Evolutionary conservation across 1,140 invertebrate species (phyloP).

Genomic region (Platyura marginata): DNA sequence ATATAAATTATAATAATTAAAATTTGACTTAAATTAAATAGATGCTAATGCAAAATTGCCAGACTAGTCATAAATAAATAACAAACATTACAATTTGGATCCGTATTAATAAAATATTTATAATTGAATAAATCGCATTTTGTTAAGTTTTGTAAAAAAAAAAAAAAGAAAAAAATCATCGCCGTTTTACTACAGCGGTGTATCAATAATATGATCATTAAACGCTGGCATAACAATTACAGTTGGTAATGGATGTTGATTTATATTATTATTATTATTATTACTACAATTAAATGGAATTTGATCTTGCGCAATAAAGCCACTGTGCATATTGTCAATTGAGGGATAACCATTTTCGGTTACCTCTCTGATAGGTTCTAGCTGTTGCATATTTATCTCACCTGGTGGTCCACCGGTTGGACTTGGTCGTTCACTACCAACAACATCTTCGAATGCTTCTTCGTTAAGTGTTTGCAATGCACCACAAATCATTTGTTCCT

Average conservation of each 20-base stretch:
- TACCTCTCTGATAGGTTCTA: constrained; percentile 23
- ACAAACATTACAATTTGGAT: no score
- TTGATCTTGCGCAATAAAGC: not conserved
- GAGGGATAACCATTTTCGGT: constrained; percentile 19
- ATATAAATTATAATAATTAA: no score
- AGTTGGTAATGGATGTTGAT: no score
- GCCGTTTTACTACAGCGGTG: not conserved
- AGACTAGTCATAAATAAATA: no score
- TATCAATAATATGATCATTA: not conserved
- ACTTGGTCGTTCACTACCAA: constrained; percentile 31
- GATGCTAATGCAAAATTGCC: no score
- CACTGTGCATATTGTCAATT: not conserved
- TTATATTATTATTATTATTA: no score
- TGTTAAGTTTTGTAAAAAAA: no score
- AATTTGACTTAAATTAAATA: no score
- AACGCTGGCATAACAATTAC: not conserved
- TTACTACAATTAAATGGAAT: not conserved
- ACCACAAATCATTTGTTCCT: constrained; percentile 87
- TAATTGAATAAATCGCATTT: no score
- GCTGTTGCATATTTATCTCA: constrained; percentile 24
- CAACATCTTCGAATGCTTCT: constrained; percentile 74
- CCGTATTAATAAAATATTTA: no score
- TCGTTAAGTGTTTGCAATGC: constrained; percentile 80
- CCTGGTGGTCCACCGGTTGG: constrained; percentile 26
- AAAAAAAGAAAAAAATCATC: no score